Evolutionary conservation across 2,113 vertebrate species (phyloP).

Genomic region (Dicrurus megarhynchus): DNA sequence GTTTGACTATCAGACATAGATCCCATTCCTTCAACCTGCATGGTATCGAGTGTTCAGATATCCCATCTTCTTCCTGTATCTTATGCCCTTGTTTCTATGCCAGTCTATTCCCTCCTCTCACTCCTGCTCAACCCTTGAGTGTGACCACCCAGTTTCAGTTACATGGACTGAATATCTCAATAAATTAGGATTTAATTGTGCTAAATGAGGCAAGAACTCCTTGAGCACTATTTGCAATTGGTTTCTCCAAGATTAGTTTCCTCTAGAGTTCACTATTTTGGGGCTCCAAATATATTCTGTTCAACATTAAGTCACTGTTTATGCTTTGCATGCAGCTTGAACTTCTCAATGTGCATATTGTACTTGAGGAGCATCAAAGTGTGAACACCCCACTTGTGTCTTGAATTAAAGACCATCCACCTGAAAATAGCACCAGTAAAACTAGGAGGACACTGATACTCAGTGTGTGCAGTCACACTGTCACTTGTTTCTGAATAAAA

Average conservation of each 20-base stretch:
- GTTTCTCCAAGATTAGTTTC: not conserved
- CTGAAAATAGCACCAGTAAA: not conserved
- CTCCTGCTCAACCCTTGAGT: not conserved
- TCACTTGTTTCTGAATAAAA: not conserved
- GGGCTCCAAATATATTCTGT: not conserved
- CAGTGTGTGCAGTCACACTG: not conserved
- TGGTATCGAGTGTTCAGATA: not conserved
- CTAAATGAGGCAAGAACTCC: not conserved
- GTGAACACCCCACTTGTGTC: not conserved
- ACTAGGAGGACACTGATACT: not conserved
- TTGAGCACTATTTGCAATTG: not conserved
- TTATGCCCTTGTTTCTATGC: not conserved
- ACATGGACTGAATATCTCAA: not conserved
- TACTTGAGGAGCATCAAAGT: not conserved
- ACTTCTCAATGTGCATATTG: not conserved
- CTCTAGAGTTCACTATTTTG: not conserved
- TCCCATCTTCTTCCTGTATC: not conserved
- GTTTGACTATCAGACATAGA: not conserved
- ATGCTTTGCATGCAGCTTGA: conserved; percentile 17
- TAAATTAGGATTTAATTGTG: not conserved
- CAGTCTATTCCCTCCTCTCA: not conserved
- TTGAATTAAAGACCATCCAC: not conserved
- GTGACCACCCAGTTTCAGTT: conserved; percentile 45
- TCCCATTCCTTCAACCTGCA: not conserved
- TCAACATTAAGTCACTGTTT: not conserved